phyloP scores from a whole-genome alignment of 2,888 invertebrate genomes.

The Hermaeophaga mercurialis region DNA sequence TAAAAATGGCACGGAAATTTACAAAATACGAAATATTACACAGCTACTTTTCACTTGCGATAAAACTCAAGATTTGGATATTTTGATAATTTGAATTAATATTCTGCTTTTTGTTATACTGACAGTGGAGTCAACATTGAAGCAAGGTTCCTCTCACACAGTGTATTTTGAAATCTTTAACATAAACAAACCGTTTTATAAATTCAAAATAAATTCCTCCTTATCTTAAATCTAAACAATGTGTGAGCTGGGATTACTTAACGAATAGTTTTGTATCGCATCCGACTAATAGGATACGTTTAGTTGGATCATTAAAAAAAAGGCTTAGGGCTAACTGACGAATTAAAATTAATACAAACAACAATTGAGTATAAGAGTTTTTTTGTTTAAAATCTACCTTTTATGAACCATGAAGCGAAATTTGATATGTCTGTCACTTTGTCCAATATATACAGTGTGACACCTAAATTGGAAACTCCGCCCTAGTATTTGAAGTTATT shows the following conservation, averaged over 20 bases:
- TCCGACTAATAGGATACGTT: slow-evolving; percentile 8
- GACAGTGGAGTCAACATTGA: slow-evolving; percentile 22
- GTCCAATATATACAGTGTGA: no score
- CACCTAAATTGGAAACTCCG: no score
- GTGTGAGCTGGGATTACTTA: slow-evolving; percentile 19
- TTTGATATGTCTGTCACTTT: no score
- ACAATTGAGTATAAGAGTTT: no score
- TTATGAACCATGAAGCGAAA: no score
- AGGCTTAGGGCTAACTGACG: not conserved
- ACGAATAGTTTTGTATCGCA: slow-evolving; percentile 16
- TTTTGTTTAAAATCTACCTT: no score
- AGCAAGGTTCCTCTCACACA: slow-evolving; percentile 18
- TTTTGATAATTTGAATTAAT: not conserved
- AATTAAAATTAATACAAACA: no score
- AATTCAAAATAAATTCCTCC: slow-evolving; percentile 22
- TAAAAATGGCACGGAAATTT: no score
- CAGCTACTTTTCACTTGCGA: no score
- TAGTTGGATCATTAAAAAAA: not conserved
- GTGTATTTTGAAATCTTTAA: slow-evolving; percentile 20
- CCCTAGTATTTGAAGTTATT: no score
- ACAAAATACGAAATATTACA: no score
- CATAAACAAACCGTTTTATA: slow-evolving; percentile 16
- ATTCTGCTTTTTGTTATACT: slow-evolving; percentile 21
- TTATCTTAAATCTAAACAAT: slow-evolving; percentile 24
- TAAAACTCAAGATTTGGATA: not conserved